A percentile compares a stretch with the other conserved stretches of the same genome.
These are phyloP conservation scores for Pan paniscus DNA, from an alignment of 2,113 vertebrate species.

Conservation along the genomic window DNA sequence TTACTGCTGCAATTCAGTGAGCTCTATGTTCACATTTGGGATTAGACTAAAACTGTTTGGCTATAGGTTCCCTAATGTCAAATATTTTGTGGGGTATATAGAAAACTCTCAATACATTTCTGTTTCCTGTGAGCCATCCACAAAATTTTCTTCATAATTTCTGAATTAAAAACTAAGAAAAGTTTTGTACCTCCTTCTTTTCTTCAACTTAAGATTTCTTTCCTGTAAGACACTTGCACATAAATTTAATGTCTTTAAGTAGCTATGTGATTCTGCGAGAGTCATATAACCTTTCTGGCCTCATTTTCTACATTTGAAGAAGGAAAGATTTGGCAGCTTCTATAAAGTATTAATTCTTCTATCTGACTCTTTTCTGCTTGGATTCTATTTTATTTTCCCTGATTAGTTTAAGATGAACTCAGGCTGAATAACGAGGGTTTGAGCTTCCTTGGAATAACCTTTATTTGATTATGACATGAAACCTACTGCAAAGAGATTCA, in stretches of 20 bases:
- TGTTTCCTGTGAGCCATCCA: neutral
- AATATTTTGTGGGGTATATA: neutral
- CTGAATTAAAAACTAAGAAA: neutral
- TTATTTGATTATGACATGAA: neutral
- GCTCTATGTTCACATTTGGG: neutral
- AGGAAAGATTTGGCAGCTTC: neutral
- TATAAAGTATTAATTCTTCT: neutral
- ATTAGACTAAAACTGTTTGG: neutral
- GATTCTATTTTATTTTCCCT: neutral
- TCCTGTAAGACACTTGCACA: neutral
- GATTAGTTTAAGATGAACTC: neutral
- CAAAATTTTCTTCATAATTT: neutral
- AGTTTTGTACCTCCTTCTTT: neutral
- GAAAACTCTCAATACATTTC: neutral
- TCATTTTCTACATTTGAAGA: constrained; percentile 4
- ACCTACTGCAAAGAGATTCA: neutral
- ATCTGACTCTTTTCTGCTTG: neutral
- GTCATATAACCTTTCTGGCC: neutral
- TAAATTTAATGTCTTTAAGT: neutral
- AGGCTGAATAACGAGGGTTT: neutral
- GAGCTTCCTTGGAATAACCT: neutral
- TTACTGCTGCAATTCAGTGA: neutral
- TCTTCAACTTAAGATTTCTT: neutral
- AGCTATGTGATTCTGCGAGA: neutral
- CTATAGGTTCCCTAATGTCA: neutral